These are phyloP conservation scores for Tenodera sinensis DNA, from an alignment of 2,888 invertebrate species.

Conservation along the genomic window DNA sequence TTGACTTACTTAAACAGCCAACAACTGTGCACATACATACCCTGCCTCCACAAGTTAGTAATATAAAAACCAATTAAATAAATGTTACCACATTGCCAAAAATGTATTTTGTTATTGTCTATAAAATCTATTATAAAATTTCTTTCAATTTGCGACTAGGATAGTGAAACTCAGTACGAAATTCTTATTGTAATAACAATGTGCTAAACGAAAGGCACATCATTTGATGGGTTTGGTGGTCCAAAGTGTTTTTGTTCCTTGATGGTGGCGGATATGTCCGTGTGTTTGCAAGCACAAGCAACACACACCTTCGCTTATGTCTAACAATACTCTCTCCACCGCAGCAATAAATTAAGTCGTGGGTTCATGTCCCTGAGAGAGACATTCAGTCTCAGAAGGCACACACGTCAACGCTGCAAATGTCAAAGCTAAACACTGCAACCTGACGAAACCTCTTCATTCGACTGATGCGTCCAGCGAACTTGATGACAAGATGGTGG, in stretches of 20 bases:
- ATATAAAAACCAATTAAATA: not conserved
- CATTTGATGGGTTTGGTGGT: not conserved
- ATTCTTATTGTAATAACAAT: not conserved
- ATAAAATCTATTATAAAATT: not conserved
- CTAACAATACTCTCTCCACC: not conserved
- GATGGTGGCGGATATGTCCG: not conserved
- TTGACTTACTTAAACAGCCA: not conserved
- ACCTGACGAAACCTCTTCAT: constrained; percentile 52
- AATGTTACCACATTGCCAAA: not conserved
- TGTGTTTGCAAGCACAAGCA: too few relatives aligned
- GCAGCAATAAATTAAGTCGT: not conserved
- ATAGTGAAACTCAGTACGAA: not conserved
- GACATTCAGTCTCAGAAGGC: not conserved
- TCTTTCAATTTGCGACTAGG: not conserved
- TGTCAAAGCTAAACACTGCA: constrained; percentile 49
- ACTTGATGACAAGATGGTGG: constrained; percentile 45
- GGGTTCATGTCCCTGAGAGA: not conserved
- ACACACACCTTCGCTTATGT: not conserved
- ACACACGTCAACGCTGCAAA: not conserved
- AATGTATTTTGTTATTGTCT: not conserved
- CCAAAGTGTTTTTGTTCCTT: not conserved
- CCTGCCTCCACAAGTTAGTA: not conserved
- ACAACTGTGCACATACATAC: not conserved
- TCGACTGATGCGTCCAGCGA: constrained; percentile 52
- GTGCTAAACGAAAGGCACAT: not conserved